phyloP scores from a whole-genome alignment of 92 coral and sea anemone species.

The Parazoanthus swiftii region DNA sequence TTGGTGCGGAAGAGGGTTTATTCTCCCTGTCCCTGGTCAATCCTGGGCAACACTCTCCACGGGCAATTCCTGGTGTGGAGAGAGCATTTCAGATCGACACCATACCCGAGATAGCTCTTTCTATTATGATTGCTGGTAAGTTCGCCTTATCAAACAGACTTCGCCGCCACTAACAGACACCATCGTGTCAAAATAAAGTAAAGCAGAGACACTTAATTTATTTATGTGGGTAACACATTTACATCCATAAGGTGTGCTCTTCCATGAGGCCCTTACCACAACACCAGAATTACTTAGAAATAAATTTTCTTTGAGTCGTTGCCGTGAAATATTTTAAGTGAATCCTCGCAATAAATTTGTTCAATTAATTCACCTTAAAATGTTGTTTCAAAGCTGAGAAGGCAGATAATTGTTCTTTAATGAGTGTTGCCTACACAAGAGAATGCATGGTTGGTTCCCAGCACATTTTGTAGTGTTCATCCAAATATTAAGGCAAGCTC shows the following conservation, averaged over 20 bases:
- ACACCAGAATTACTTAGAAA: neutral
- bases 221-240: no score
- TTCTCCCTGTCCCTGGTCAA: conserved; percentile 71
- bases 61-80: conserved; percentile 85
- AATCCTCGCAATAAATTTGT: neutral
- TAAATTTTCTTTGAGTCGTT: neutral
- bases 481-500: neutral
- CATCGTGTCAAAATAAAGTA: no score
- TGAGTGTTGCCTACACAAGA: neutral
- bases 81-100: conserved; percentile 86
- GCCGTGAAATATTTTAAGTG: neutral
- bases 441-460: neutral
- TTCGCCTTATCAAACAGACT: no score
- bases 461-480: neutral
- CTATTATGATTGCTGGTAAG: conserved; percentile 89
- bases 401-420: neutral
- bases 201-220: no score
- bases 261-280: no score
- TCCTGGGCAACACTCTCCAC: conserved; percentile 70
- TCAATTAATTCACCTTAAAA: no score
- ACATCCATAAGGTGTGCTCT: no score
- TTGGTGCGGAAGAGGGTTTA: conserved; percentile 96
- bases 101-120: conserved; percentile 68
- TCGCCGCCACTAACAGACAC: no score
- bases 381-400: neutral